Evolutionary conservation across 2,888 invertebrate genomes (phyloP), one percentile per base, ranked within the genome.

Genomic region (Clanis bilineata): DNA sequence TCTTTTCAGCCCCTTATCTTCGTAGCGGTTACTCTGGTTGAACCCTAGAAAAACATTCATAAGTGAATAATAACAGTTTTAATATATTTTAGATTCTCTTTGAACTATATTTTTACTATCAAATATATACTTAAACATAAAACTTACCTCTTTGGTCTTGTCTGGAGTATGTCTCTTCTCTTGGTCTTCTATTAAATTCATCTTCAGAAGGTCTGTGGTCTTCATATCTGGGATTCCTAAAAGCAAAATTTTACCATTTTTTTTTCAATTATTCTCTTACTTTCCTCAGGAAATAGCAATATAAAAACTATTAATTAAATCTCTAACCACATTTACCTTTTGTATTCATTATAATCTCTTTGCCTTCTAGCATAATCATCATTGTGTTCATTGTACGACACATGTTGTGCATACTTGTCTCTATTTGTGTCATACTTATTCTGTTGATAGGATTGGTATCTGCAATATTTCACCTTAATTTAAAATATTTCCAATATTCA

Each of bases 11-110:
- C 74, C 79, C 63, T 83, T 81, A 1, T 88, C 84, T 62, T 89
- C 88, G 77, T 80, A 87, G 41, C 86, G 85, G 71, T 85, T 87
- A 73, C 77, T 85, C 58, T 85, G 85, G 64, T 81, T 83, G 71
- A 73, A 83, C 45, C 80, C 89, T 90, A 63, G 56, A 41, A 59
- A 59, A 39, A 57, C 0, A 58, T 10, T n/a, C 47, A 15, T 47
- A 32, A 58, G 36, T 43, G 9, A 60, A 21, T 41, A n/a, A n/a
- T n/a, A n/a, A n/a, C n/a, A n/a, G n/a, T 38, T 44, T 39, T 57
- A 38, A 57, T 44, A 47, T 58, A 15, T 32, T 18, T 9, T 3
- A 43, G 3, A 15, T 18, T 5, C 7, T 43, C 18, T 43, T 21
- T n/a, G n/a, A n/a, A n/a, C 7, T 43, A 18, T 18, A 4, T 43